A percentile compares a stretch with the other conserved stretches of the same genome.
phyloP scores from a whole-genome alignment of 2,113 vertebrate genomes.

The Clinocottus analis region DNA sequence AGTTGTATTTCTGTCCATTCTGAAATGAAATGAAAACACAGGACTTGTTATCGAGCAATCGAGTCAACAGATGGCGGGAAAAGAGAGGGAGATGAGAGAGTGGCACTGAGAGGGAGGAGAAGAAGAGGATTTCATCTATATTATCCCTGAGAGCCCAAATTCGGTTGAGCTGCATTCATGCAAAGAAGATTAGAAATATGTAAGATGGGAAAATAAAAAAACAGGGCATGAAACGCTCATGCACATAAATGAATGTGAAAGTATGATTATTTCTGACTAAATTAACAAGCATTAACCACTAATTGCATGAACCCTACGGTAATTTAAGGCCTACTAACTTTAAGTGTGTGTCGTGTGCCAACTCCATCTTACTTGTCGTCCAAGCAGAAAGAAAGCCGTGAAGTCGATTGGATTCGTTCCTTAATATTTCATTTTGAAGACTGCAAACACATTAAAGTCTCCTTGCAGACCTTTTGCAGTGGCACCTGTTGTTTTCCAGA shows the following conservation, averaged over 20 bases:
- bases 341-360: background rate
- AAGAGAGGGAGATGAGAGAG: background rate
- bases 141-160: conserved; percentile 43
- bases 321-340: background rate
- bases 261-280: background rate
- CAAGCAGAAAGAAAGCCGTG: background rate
- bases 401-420: background rate
- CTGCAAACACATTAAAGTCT: background rate
- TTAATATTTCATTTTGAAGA: background rate
- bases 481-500: conserved; percentile 4
- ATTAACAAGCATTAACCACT: background rate
- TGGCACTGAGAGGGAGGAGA: background rate
- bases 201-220: conserved; percentile 13
- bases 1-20: background rate
- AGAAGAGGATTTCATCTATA: conserved; percentile 28
- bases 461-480: background rate
- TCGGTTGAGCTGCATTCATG: conserved; percentile 39
- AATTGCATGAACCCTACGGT: background rate
- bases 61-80: conserved; percentile 19
- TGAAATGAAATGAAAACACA: background rate
- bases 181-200: conserved; percentile 49
- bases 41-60: background rate
- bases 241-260: conserved; percentile 4
- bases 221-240: background rate
- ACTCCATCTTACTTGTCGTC: background rate